A percentile compares a stretch with the other conserved stretches of the same genome.
These are phyloP conservation scores for Plectropomus leopardus DNA, from an alignment of 2,113 vertebrate species.

Conservation along the genomic window DNA sequence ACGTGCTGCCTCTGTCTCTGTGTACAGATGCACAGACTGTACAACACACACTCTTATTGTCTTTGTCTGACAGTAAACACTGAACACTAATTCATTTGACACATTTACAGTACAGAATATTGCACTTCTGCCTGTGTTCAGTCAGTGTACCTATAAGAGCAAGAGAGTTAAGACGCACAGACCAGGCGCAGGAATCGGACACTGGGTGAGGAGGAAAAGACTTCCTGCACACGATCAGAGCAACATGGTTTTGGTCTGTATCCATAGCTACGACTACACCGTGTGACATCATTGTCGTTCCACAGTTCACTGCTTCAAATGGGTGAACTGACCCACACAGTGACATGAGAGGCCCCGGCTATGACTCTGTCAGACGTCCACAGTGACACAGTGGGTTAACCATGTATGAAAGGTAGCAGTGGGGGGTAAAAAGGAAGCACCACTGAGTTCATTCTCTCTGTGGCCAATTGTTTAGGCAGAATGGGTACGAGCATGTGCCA, in stretches of 20 bases:
- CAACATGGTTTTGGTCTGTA: constrained; percentile 28
- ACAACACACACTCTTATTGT: neutral
- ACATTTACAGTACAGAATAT: neutral
- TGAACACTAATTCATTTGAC: neutral
- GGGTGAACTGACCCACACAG: constrained; percentile 37
- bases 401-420: neutral
- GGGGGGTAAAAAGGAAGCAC: neutral
- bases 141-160: neutral
- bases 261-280: constrained; percentile 52
- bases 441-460: neutral
- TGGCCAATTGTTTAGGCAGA: constrained; percentile 19
- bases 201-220: constrained; percentile 1
- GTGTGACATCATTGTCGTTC: constrained; percentile 44
- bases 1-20: constrained; percentile 9
- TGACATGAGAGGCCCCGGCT: constrained; percentile 20
- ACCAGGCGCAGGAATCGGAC: neutral
- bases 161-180: neutral
- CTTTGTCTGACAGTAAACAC: constrained; percentile 24
- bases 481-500: constrained; percentile 19
- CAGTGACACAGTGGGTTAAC: no score
- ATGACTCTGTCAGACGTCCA: constrained; percentile 2
- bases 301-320: constrained; percentile 47
- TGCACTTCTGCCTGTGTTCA: neutral
- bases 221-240: constrained; percentile 31
- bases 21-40: neutral